Evolutionary conservation across 2,113 vertebrate species (phyloP), one percentile per base, ranked within the genome.

Genomic region (Xiphophorus couchianus): DNA sequence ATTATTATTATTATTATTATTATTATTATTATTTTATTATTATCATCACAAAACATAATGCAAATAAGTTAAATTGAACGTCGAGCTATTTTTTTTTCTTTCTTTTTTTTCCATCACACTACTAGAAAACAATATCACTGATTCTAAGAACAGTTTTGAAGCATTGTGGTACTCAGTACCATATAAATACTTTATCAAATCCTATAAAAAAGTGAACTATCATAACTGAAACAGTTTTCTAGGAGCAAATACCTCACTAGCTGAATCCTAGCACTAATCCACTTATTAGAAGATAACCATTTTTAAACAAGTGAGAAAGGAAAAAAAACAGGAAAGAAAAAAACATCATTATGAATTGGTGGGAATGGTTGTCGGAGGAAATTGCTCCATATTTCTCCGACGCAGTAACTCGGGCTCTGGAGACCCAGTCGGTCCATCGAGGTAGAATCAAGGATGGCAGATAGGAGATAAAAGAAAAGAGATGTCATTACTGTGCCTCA

Each of bases 391-490:
- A 71, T 82, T 79, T 84, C 77, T 77, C 66, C 61, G 12, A 62
- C 8, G 61, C 63, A 68, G 64, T 85, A 84, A 80, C 73, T 89
- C 76, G 68, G 0, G 17, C 67, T 83, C 75, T 58, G 62, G 66
- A 82, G 80, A 81, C 33, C 73, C 0, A 3, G 71, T 85, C 17
- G 33, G 63, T 77, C 76, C 64, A 64, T 80, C 66, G 65, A 75
- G 76, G 69, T 33, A 72, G 74, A 77, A 90, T 62, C 74, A 37
- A 81, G 75, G 78, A 71, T 73, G 76, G 78, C 74, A 80, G 64
- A 79, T 64, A 69, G 80, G 80, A 83, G 69, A 82, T 73, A 81
- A 77, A 83, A 80, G 70, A 79, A 82, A 76, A 81, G 65, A 82
- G 31, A 65, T 80, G 54, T 75, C 74, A 82, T 86, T 71, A 77